Evolutionary conservation across 2,113 vertebrate species (phyloP).

Genomic region (Conger conger): DNA sequence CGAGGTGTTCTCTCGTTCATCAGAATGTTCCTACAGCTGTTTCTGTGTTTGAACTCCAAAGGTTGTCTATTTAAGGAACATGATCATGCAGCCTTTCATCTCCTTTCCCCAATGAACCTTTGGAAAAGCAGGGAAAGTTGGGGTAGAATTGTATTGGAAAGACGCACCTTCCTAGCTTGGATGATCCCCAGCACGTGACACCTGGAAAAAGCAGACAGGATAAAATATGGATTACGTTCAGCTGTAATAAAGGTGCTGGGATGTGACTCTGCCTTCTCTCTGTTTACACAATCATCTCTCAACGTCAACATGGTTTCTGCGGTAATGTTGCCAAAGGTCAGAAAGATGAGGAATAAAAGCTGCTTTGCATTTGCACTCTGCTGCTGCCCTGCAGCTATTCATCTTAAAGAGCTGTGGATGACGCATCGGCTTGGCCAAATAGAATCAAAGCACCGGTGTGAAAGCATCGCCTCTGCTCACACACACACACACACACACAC

Average conservation of each 20-base stretch:
- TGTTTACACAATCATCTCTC: background rate
- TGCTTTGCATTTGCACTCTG: background rate
- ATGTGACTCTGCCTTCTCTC: background rate
- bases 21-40: background rate
- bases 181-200: background rate
- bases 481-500: too few relatives aligned
- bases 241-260: background rate
- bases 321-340: slow-evolving; percentile 11
- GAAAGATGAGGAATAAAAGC: background rate
- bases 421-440: background rate
- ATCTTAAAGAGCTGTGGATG: background rate
- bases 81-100: background rate
- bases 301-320: background rate
- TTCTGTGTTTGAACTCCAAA: slow-evolving; percentile 3
- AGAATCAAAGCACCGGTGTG: background rate
- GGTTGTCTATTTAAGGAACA: background rate
- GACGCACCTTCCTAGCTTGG: background rate
- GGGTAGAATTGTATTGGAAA: too few relatives aligned
- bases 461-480: background rate
- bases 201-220: background rate
- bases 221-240: background rate
- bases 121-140: background rate
- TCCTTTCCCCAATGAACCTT: background rate
- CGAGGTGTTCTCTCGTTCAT: background rate
- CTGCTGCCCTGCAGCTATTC: slow-evolving; percentile 2